Evolutionary conservation across 2,888 invertebrate species (phyloP).

Genomic region (Callinectes sapidus): DNA sequence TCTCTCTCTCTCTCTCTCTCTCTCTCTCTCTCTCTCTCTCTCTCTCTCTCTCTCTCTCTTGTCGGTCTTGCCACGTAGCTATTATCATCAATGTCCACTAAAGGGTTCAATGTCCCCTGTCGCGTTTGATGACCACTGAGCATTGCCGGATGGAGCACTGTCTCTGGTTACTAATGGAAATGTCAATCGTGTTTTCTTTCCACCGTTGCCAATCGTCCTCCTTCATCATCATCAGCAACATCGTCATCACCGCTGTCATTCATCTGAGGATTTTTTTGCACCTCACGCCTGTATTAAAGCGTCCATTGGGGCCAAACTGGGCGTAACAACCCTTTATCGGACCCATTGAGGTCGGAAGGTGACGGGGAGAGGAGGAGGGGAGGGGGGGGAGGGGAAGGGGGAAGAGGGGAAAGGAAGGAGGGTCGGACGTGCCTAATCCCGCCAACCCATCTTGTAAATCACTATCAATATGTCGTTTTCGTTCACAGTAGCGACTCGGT

Average conservation of each 20-base stretch:
- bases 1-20: too few relatives aligned
- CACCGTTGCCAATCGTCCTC: background rate
- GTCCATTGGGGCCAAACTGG: background rate
- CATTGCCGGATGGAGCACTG: background rate
- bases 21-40: too few relatives aligned
- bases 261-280: background rate
- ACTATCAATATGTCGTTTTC: background rate
- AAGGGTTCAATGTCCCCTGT: background rate
- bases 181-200: background rate
- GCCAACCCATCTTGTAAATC: conserved; percentile 36
- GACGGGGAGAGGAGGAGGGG: background rate
- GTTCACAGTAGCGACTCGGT: background rate
- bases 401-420: background rate
- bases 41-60: too few relatives aligned
- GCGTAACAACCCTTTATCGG: background rate
- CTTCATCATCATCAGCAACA: background rate
- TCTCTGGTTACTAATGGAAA: background rate
- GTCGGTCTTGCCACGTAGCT: background rate
- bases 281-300: background rate
- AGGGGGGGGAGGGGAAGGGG: background rate
- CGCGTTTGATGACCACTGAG: background rate
- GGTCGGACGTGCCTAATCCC: conserved; percentile 8
- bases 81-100: background rate
- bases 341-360: background rate
- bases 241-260: background rate